Evolutionary conservation across 2,888 invertebrate species (phyloP), one percentile per base, ranked within the genome.

Genomic region (Boloria selene): DNA sequence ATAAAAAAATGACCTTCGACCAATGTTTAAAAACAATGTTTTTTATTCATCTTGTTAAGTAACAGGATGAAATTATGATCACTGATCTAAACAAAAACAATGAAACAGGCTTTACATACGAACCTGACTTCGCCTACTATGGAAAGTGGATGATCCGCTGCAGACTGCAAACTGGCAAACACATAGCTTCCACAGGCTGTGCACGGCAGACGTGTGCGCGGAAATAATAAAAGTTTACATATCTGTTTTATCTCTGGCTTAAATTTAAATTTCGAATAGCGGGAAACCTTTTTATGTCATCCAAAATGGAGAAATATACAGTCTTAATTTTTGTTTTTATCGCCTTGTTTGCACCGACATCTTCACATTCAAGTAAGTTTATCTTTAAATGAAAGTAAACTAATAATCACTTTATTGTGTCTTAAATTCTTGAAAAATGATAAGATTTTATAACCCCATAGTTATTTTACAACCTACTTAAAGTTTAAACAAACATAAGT

Each of bases 331-430:
- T 87, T 63, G 71, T 87, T 69, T 81, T 89, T 64, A 80, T 83
- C 59, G 83, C 83, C 51, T 79, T 82, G 66, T 72, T 86, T 67
- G 81, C 86, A 45, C 79, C 86, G 70, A 82, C 84, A 69, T 79
- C 87, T 18, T 85, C 89, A 26, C 82, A 86, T 70, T 80, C 88
- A 83, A 86, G 91, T 91, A 86, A 92, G 91, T 90, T 64, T 68
- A 77, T 70, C 71, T 75, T 75, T 75, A 72, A 77, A 88, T 83
- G 86, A 88, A 88, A 88, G 87, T 88, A 77, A 85, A 81, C 76
- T 70, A 71, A 80, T 83, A 67, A 76, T 81, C 81, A 69, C 69
- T 64, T 63, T 70, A 70, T 58, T 64, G 14, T 49, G 50, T 58
- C 47, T 44, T 53, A n/a, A 66, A 42, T 68, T 63, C 59, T 59